A percentile compares a stretch with the other conserved stretches of the same genome.
phyloP scores from a whole-genome alignment of 2,888 invertebrate genomes.

The Agrotis ipsilon region DNA sequence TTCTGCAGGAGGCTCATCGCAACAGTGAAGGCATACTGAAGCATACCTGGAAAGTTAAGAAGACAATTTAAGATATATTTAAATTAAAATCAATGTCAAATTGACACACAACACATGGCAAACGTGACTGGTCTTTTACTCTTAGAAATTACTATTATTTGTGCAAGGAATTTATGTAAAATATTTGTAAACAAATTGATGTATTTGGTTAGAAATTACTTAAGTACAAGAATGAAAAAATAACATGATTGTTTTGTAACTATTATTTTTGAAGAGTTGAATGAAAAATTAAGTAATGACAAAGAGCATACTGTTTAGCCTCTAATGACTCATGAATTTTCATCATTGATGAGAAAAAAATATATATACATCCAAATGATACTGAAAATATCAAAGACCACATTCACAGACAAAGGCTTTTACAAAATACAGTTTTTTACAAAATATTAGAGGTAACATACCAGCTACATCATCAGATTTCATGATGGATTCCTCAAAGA shows the following conservation, averaged over 20 bases:
- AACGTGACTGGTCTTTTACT: neutral
- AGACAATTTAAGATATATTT: neutral
- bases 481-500: conserved; percentile 97
- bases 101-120: neutral
- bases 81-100: neutral
- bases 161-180: neutral
- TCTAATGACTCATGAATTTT: conserved; percentile 32
- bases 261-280: neutral
- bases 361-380: neutral
- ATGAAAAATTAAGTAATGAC: neutral
- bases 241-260: neutral
- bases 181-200: too few relatives aligned
- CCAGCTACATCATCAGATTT: conserved; percentile 97
- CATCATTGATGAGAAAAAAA: neutral
- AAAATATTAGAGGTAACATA: conserved; percentile 62
- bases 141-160: neutral
- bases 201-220: neutral
- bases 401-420: conserved; percentile 6
- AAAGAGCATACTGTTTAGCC: neutral
- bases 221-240: too few relatives aligned
- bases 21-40: conserved; percentile 98
- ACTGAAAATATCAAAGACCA: neutral
- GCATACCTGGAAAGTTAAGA: conserved; percentile 92
- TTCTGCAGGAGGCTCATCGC: conserved; percentile 99
- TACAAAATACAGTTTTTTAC: conserved; percentile 5